Percentiles rank a stretch among this genome's conserved stretches.
Evolutionary conservation across 1,140 invertebrate species (phyloP).

Genomic region (Lepidurus couesii): DNA sequence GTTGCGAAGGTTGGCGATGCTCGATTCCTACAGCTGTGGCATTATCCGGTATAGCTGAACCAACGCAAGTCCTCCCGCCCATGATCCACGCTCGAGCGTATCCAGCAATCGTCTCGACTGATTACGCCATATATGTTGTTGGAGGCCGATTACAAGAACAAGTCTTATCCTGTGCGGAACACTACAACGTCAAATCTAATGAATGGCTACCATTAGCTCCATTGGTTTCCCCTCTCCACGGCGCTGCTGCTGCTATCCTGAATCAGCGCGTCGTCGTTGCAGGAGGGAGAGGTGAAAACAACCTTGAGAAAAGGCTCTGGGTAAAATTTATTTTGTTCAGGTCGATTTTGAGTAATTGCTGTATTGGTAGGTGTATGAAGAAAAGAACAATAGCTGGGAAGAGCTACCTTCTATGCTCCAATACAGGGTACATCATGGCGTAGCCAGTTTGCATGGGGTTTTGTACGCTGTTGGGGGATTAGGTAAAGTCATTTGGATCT

Average conservation of each 20-base stretch:
- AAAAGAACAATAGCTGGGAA: slow-evolving; percentile 39
- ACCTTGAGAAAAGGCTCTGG: slow-evolving; percentile 40
- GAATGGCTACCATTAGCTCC: slow-evolving; percentile 39
- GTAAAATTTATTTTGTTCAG: slow-evolving; percentile 35
- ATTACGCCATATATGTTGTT: slow-evolving; percentile 31
- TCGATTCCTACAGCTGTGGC: slow-evolving; percentile 37
- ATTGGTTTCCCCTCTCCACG: slow-evolving; percentile 40
- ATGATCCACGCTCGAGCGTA: slow-evolving; percentile 40
- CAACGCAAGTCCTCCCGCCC: slow-evolving; percentile 40
- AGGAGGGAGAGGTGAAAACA: slow-evolving; percentile 39
- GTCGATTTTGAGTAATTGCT: slow-evolving; percentile 8
- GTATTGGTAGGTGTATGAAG: slow-evolving; percentile 38
- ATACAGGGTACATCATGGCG: slow-evolving; percentile 39
- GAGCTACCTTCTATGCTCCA: slow-evolving; percentile 39
- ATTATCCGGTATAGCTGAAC: slow-evolving; percentile 34
- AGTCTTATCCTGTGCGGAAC: slow-evolving; percentile 39
- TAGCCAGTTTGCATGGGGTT: slow-evolving; percentile 39
- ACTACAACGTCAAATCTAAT: slow-evolving; percentile 40
- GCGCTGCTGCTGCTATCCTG: slow-evolving; percentile 40
- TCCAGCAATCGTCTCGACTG: slow-evolving; percentile 38
- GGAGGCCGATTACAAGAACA: slow-evolving; percentile 36
- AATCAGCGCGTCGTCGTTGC: slow-evolving; percentile 39
- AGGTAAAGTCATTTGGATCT: slow-evolving; percentile 34
- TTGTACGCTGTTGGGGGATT: slow-evolving; percentile 42
- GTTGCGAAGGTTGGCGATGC: slow-evolving; percentile 41